These are phyloP conservation scores for Drosophila hydei DNA, from an alignment of 1,140 invertebrate species.

Conservation along the genomic window DNA sequence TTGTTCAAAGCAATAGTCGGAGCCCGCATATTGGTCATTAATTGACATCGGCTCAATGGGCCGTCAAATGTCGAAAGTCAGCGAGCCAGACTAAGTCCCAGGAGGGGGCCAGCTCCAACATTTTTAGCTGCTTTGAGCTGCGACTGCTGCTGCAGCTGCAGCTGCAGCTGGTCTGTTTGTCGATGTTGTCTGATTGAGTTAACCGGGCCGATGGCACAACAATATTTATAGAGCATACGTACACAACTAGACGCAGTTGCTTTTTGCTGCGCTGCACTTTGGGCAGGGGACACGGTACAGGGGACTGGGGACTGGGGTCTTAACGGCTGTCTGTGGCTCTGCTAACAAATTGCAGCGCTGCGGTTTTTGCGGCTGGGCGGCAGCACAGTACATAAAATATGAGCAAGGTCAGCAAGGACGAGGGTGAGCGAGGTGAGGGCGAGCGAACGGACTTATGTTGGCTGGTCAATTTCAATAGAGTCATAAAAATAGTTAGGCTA, in stretches of 20 bases:
- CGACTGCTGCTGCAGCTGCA: background rate
- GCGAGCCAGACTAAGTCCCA: background rate
- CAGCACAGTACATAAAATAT: slow-evolving; percentile 49
- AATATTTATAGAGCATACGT: slow-evolving; percentile 40
- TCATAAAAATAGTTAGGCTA: slow-evolving; percentile 57
- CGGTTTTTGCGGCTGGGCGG: slow-evolving; percentile 41
- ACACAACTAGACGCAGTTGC: slow-evolving; percentile 27
- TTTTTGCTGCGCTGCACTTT: slow-evolving; percentile 3
- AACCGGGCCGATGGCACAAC: slow-evolving; percentile 28
- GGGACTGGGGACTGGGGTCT: background rate
- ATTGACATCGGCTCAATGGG: slow-evolving; percentile 33
- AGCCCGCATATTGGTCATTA: slow-evolving; percentile 18
- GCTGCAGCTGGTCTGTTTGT: background rate
- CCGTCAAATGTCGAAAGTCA: slow-evolving; percentile 38
- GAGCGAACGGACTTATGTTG: slow-evolving; percentile 13
- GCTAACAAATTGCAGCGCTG: slow-evolving; percentile 48
- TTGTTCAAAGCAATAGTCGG: slow-evolving; percentile 1
- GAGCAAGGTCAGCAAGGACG: slow-evolving; percentile 37
- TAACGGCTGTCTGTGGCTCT: slow-evolving; percentile 28
- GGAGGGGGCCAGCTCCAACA: background rate
- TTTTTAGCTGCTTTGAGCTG: slow-evolving; percentile 11
- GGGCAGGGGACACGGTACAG: background rate
- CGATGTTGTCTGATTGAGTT: slow-evolving; percentile 28
- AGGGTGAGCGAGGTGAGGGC: background rate
- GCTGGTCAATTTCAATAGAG: slow-evolving; percentile 45